Evolutionary conservation across 2,888 invertebrate genomes (phyloP).

Genomic region (Eutolmus rufibarbis): DNA sequence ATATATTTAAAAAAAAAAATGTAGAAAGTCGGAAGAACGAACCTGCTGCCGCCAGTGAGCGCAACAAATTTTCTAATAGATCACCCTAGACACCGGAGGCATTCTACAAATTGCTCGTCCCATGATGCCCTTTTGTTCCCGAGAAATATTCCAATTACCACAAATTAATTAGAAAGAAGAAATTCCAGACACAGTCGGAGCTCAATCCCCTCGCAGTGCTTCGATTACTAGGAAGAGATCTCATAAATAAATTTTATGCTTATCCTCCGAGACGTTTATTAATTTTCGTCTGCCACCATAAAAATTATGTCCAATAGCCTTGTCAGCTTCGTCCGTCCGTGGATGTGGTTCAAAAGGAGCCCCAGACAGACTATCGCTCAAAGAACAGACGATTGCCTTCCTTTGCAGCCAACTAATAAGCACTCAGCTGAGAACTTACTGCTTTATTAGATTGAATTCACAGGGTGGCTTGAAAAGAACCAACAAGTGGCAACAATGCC

Average conservation of each 20-base stretch:
- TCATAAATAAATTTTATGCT: constrained; percentile 36
- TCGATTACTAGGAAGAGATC: constrained; percentile 2
- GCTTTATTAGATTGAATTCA: not conserved
- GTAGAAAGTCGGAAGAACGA: not conserved
- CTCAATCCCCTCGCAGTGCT: not conserved
- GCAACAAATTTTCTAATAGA: not conserved
- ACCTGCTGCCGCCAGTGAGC: not conserved
- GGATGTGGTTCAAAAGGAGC: not conserved
- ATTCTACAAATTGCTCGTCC: constrained; percentile 14
- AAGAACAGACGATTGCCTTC: not conserved
- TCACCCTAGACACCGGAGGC: not conserved
- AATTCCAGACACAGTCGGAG: constrained; percentile 23
- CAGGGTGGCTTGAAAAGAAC: not conserved
- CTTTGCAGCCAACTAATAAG: not conserved
- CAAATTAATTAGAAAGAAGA: constrained; percentile 27
- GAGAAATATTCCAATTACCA: constrained; percentile 32
- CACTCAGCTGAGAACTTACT: not conserved
- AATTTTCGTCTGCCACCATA: constrained; percentile 29
- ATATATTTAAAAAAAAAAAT: not conserved
- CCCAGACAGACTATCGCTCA: not conserved
- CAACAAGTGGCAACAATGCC: not conserved
- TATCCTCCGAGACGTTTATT: constrained; percentile 25
- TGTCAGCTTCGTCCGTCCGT: not conserved
- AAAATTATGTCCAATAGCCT: not conserved
- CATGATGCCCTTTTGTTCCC: not conserved